Base-by-base conservation (phyloP, 2,797 vertebrate genomes). In the Caiman crocodilus region DNA sequence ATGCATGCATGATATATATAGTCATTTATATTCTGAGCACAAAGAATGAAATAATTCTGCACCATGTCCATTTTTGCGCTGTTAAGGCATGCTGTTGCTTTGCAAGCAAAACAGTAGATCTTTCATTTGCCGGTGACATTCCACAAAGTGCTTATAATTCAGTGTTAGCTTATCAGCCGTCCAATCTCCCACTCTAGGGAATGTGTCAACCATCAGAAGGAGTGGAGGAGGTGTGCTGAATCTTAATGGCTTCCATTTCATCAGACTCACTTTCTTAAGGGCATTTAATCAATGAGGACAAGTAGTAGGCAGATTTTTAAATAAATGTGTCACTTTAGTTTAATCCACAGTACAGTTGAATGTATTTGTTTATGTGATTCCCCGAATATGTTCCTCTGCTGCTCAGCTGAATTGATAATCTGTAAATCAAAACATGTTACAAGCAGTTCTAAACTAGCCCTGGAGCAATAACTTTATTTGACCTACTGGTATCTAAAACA, bases 261-360 rank as follows among this genome's bases (percentile, higher is more conserved):
- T 97, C 98, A 98, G 98, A 94, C 95, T 97, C 96, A 96, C 96
- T 98, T 98, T 98, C 98, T 98, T 98, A 98, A 97, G 97, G 98
- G 97, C 97, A 98, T 98, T 98, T 98, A 98, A 98, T 98, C 98
- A 98, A 98, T 98, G 97, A 97, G 96, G 97, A 98, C 98, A 98
- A 98, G 97, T 95, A 97, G 96, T 97, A 98, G 97, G 97, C 98
- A 98, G 97, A 98, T 97, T 98, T 98, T 98, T 97, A 98, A 98
- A 98, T 98, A 98, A 98, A 98, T 97, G 96, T 98, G 97, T 98
- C 98, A 98, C 97, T 98, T 98, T 97, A 97, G 97, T 95, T 97
- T 98, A 98, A 98, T 98, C 96, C 14, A 58, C 96, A 96, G 94
- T 96, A 94, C 76, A 91, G 96, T 79, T 90, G 95, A 98, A 98